Evolutionary conservation across 2,113 vertebrate species (phyloP).

Genomic region (Mustela lutreola): DNA sequence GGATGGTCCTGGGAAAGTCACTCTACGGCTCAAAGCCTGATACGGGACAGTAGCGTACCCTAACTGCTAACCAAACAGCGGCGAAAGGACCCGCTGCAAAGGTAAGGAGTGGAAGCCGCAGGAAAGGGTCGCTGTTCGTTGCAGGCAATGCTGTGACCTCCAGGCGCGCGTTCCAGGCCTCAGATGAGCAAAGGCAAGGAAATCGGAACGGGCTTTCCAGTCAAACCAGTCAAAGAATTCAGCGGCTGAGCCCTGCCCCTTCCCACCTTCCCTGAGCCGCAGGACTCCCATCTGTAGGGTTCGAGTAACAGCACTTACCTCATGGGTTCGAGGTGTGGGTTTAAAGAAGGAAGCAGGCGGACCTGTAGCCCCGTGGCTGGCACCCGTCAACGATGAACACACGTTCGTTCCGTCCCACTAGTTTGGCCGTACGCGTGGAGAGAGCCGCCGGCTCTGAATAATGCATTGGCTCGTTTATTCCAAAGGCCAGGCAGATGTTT

Average conservation of each 20-base stretch:
- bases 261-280: not conserved
- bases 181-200: not conserved
- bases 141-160: not conserved
- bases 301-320: not conserved
- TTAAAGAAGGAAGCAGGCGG: not conserved
- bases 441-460: not conserved
- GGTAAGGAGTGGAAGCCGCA: not conserved
- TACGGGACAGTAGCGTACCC: accelerated
- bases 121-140: not conserved
- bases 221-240: not conserved
- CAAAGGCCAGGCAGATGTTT: not conserved
- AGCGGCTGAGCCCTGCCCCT: not conserved
- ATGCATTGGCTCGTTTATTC: not conserved
- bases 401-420: accelerated
- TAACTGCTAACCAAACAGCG: not conserved
- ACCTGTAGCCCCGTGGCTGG: not conserved
- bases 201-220: not conserved
- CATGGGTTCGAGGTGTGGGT: not conserved
- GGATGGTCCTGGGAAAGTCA: not conserved
- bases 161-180: not conserved
- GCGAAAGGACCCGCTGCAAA: not conserved
- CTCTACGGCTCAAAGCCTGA: not conserved
- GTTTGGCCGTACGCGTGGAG: not conserved
- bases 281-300: not conserved
- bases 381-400: not conserved